Evolutionary conservation across 2,797 vertebrate genomes (phyloP), one percentile per base, ranked within the genome.

Genomic region (Enteromius unitaeniatus): DNA sequence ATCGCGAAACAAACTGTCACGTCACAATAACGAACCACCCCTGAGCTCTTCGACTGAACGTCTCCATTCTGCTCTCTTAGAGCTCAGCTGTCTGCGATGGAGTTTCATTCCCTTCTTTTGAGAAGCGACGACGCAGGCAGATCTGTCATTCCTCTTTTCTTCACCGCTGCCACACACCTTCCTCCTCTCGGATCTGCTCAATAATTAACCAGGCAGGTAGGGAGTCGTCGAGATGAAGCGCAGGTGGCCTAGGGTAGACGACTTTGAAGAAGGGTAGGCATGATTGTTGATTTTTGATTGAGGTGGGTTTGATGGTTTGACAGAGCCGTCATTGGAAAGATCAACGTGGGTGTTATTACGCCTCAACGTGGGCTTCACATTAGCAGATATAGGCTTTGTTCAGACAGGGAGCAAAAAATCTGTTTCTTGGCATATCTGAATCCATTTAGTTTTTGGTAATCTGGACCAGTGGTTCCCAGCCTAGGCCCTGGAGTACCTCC

Each of bases 161-260:
- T 92, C 91, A 90, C 87, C 84, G 88, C 74, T 92, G 79, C 91
- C 91, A 91, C 91, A 87, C 26, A 79, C 88, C 91, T 88, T 72
- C 67, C 87, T 89, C 88, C 87, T 90, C 87, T 51, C 34, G 84
- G 85, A 86, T 89, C 89, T 88, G 93, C 92, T 95, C 92, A 95
- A 95, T 95, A 94, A 95, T 94, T 91, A 94, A 94, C 89, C 91
- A 90, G 72, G 92, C 93, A 93, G 93, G 94, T 94, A 93, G 81
- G 92, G 93, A 94, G 94, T 95, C 90, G 92, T 93, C 91, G 92
- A 94, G 92, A 91, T 92, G 93, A 68, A 70, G 28, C 26, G 64
- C 73, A 74, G 80, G 75, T 74, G 47, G 65, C 64, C 74, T 23
- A 58, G 51, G 58, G 51, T 70, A 65, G 86, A 75, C 51, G 42